Evolutionary conservation across 2,113 vertebrate species (phyloP), one percentile per base, ranked within the genome.

Genomic region (Aptenodytes patagonicus): DNA sequence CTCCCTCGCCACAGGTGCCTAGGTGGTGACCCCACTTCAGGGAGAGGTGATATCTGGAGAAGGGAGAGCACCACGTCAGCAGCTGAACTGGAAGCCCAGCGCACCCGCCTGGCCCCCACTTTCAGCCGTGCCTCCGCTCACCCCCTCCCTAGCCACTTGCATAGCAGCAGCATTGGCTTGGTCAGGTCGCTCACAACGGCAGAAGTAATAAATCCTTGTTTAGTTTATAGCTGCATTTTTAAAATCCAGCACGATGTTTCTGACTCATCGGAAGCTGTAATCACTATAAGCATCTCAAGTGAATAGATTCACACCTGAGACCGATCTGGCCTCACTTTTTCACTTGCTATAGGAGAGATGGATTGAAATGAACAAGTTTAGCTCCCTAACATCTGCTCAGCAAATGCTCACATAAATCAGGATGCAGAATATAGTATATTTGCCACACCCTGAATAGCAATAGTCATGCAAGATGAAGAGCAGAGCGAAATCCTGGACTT

Each of bases 391-490:
- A 93, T 96, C 95, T 97, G 92, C 51, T 87, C 46, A 49, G 76
- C 94, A 97, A 94, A 97, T 88, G 93, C 70, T 91, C 81, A n/a
- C 91, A 97, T 91, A 92, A 89, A 95, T 95, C 90, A 91, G 57
- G 52, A 89, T 54, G 75, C 70, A 94, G 89, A 92, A 92, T 72
- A 91, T 54, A 91, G 77, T 28, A 7, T 76, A 84, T 93, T 85
- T 88, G 91, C 78, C 95, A 87, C 94, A 88, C 91, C 97, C 94
- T 73, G 75, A 83, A 83, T 55, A 94, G 78, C 89, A 95, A 69
- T 2, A 94, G 84, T 91, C 78, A 87, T 40, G 73, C 89, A 88
- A 88, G 87, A 91, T 22, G 71, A 93, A 88, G 89, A 87, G 36
- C 2, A 3, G 62, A 81, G 75, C 47, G 64, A 93, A 96, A 88